A percentile compares a stretch with the other conserved stretches of the same genome.
These are phyloP conservation scores for Acrobasis consociella DNA, from an alignment of 2,888 invertebrate species.

Conservation along the genomic window DNA sequence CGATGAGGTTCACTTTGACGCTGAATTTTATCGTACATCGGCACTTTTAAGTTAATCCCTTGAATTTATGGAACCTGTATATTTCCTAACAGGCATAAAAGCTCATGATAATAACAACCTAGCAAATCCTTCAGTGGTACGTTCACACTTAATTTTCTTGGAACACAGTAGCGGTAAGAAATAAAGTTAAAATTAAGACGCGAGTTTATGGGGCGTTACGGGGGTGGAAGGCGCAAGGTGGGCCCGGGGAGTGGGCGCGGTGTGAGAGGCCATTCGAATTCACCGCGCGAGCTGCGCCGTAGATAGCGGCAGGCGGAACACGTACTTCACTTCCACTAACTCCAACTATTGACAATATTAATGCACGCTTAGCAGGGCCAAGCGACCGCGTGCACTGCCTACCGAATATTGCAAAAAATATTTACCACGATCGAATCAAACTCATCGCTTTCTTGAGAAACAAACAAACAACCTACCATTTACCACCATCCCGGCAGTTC, in stretches of 20 bases:
- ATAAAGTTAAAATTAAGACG: constrained; percentile 83
- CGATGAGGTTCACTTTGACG: constrained; percentile 13
- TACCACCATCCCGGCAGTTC: constrained; percentile 34
- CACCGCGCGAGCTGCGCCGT: constrained; percentile 78
- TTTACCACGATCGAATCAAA: constrained; percentile 24
- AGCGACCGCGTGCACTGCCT: constrained; percentile 69
- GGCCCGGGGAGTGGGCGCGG: constrained; percentile 49
- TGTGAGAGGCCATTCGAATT: constrained; percentile 77
- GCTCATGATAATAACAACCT: constrained; percentile 53
- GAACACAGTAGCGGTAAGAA: constrained; percentile 78
- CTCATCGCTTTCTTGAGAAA: background rate
- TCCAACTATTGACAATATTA: constrained; percentile 83
- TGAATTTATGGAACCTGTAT: constrained; percentile 26
- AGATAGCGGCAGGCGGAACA: constrained; percentile 82
- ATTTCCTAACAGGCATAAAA: constrained; percentile 37
- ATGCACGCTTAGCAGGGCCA: constrained; percentile 80
- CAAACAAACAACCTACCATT: constrained; percentile 16
- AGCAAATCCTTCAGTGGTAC: constrained; percentile 69
- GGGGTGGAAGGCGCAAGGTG: constrained; percentile 65
- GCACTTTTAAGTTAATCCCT: constrained; percentile 11
- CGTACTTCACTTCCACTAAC: constrained; percentile 82
- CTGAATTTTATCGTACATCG: constrained; percentile 3
- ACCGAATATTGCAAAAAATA: constrained; percentile 58
- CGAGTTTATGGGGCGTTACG: constrained; percentile 81
- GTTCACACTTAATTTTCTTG: constrained; percentile 80